Conservation (phyloP, 1,140 invertebrate genomes). For the Xylocopa sonorina region DNA sequence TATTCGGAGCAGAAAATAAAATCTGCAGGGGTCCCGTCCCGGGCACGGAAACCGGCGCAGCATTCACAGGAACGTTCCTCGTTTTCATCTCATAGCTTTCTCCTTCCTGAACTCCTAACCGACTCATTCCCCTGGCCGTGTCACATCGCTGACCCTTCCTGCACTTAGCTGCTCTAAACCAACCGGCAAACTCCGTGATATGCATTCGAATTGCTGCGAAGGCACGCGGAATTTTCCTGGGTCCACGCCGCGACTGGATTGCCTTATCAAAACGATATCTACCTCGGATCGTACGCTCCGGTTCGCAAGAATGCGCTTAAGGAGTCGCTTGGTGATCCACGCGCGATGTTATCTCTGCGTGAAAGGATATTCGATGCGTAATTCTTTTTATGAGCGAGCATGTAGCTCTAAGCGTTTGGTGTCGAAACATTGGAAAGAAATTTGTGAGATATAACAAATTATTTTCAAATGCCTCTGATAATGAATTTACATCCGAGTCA, state of each 20-base stretch:
- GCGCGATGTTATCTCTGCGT: too few species aligned
- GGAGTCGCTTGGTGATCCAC: too few species aligned
- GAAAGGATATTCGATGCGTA: too few species aligned
- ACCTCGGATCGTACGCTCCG: neutral
- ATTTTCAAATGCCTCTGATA: too few species aligned
- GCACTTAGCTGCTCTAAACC: slow-evolving; percentile 45
- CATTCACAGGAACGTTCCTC: slow-evolving; percentile 39
- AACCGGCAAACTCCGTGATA: slow-evolving; percentile 45
- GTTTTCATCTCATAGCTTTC: slow-evolving; percentile 42
- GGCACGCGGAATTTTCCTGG: neutral
- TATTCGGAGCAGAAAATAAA: slow-evolving; percentile 64
- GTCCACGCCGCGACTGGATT: slow-evolving; percentile 19
- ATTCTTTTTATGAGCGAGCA: too few species aligned
- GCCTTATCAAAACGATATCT: slow-evolving; percentile 13
- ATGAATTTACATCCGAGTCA: too few species aligned
- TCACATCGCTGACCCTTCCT: slow-evolving; percentile 42
- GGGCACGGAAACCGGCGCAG: slow-evolving; percentile 27
- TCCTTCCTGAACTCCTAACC: slow-evolving; percentile 51
- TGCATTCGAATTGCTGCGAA: slow-evolving; percentile 42
- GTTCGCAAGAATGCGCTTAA: neutral
- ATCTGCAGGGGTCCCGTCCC: slow-evolving; percentile 32
- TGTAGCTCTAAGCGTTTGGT: too few species aligned
- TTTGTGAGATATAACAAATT: too few species aligned
- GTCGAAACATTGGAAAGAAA: too few species aligned
- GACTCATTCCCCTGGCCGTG: slow-evolving; percentile 17